Base-by-base conservation (phyloP, 1,140 invertebrate genomes). In the Branchinecta lindahli region DNA sequence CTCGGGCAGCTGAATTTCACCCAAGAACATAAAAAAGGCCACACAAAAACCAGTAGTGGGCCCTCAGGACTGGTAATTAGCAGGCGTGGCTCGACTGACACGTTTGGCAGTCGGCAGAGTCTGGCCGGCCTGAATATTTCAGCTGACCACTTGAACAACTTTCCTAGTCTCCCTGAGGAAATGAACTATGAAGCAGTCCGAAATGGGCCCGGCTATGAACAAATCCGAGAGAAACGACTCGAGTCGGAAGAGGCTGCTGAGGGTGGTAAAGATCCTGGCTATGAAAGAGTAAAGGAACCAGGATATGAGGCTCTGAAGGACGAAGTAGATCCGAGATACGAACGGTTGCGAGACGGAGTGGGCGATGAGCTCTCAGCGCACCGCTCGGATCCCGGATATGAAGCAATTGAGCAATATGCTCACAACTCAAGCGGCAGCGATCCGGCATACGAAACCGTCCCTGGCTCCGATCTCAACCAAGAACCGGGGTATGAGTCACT, bases 101-200 rank as follows among this genome's bases (percentile, higher is more conserved):
- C 52, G 12, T 20, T 61, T 61, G 52, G 52, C 12, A 61, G 52
- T 61, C 12, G 52, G 52, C 52, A 61, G 18, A 61, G 52, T 20
- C 6, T 61, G 18, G 18, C 52, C 12, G 12, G 12, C 4, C 52
- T 61, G 2, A 33, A 33, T 33, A 33, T 1, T 33, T 33, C 33
- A 33, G 33, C 5, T 33, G 52, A 61, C 18, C 52, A 61, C 18
- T 61, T 61, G 18, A 12, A 20, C 18, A 20, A 20, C 18, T 61
- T 61, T 61, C 52, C 52, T 15, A 61, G 52, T 61, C 52, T 61
- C 18, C 52, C 52, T 61, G 52, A 61, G 6, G 52, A 61, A 61
- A 61, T 61, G 6, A 61, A 61, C 18, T 61, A 61, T 61, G 52
- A 61, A 61, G 18, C 52, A 15, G 52, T 61, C 12, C 18, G 12